Evolutionary conservation across 2,797 vertebrate genomes (phyloP), one percentile per base, ranked within the genome.

Genomic region (Danio albolineatus): DNA sequence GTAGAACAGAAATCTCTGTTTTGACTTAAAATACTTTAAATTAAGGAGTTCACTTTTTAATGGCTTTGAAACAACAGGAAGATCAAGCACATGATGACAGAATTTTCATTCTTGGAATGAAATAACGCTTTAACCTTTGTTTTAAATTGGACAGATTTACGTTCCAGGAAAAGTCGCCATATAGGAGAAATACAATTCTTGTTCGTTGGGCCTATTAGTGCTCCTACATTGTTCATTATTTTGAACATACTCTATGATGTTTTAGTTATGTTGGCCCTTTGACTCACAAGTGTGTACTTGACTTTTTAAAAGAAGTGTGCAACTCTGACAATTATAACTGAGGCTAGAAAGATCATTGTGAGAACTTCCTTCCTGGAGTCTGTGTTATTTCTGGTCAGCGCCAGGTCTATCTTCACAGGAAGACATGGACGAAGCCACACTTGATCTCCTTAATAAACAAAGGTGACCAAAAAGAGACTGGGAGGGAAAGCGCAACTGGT

Each of bases 301-400:
- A 39, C 28, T 54, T 71, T 54, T 54, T 49, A 36, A n/a, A 71
- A 38, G 16, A 71, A 54, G 51, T 16, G 36, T 39, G 67, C 7
- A 70, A 49, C 4, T 70, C 10, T 17, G 67, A 70, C 67, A 8
- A 10, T 49, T 67, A 49, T 49, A 67, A 67, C 13, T 16, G 13
- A 49, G 46, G 49, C 56, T 73, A 53, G 36, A 65, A 72, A 17
- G 59, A 74, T 60, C 16, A 78, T 53, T 67, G 65, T 54, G 65
- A 61, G 28, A 53, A 76, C 60, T 81, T 71, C 71, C 75, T 78
- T 81, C 65, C 75, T 73, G 16, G 19, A 53, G 75, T 46, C 67
- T 77, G 78, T 70, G 60, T 79, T 81, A 85, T 76, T 83, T 81
- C 65, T 79, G 60, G 38, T 78, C 51, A 81, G 71, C 5, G 48